These are phyloP conservation scores for Otocyon megalotis DNA, from an alignment of 2,113 vertebrate species.

Conservation along the genomic window DNA sequence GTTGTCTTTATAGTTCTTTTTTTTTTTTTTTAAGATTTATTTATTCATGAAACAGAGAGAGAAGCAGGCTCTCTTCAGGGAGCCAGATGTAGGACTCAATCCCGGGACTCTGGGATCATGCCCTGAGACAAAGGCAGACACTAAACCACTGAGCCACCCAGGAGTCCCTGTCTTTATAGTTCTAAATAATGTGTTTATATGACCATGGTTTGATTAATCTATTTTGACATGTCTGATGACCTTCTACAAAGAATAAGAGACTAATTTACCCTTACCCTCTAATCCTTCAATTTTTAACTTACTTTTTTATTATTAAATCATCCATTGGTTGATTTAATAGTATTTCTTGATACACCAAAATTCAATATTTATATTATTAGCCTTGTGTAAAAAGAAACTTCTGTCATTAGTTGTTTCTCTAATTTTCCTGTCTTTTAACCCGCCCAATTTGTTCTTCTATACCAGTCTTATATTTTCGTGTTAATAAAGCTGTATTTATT, in stretches of 20 bases:
- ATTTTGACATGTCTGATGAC: neutral
- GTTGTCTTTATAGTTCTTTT: neutral
- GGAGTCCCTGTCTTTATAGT: neutral
- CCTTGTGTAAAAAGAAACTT: neutral
- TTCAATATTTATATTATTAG: neutral
- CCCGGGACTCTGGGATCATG: too few species aligned
- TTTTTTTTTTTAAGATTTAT: too few species aligned
- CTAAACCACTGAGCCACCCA: too few species aligned
- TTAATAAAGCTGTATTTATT: neutral
- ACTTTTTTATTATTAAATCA: neutral
- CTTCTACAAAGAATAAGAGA: neutral
- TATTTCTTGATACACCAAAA: neutral
- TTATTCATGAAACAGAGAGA: too few species aligned
- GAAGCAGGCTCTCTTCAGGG: too few species aligned
- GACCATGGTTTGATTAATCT: neutral
- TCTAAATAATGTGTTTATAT: neutral
- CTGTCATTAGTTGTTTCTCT: neutral
- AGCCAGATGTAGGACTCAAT: too few species aligned
- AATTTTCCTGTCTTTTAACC: neutral
- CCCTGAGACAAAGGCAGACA: too few species aligned
- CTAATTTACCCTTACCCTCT: neutral
- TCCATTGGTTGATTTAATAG: neutral
- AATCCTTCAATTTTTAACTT: neutral
- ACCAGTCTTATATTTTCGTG: constrained; percentile 9
- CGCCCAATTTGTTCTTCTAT: neutral